Evolutionary conservation across 2,113 vertebrate genomes (phyloP), one percentile per base, ranked within the genome.

Genomic region (Hippocampus mohnikei): DNA sequence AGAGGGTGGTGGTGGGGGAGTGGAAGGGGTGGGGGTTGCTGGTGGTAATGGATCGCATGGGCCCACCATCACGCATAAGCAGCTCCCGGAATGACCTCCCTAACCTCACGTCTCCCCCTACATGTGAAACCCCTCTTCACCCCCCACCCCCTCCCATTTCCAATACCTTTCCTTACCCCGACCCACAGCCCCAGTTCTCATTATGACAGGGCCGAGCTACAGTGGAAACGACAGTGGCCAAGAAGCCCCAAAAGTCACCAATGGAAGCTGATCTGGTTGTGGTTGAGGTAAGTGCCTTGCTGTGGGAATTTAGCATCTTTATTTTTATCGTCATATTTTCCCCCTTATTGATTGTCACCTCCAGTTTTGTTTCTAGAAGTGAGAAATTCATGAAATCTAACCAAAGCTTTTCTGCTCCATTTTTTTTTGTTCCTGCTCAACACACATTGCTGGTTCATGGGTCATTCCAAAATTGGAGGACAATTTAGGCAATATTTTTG

Each of bases 241-340:
- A 21, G 27, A 23, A 21, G 60, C 13, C 33, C 25, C 58, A 21
- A 33, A 58, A 27, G 60, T 82, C 73, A 23, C 40, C 15, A 8
- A 65, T 46, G 70, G 76, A 76, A 52, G 58, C 69, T 61, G 78
- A 64, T 56, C 62, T 48, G 78, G 60, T 69, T 27, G 1, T 3
- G 23, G 53, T 56, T 69, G 78, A 87, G 88, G 88, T 90, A 85
- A 85, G 87, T 75, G 20, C 74, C 77, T 72, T 52, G 48, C 70
- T 50, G 48, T 61, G 13, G 73, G 72, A 33, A 60, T 33, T 60
- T 33, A 33, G 15, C 42, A 16, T 48, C 42, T 46, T 46, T 66
- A 27, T 66, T n/a, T 46, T 46, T 66, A 60, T 20, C 56, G 16
- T 29, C 58, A 60, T 29, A 58, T 58, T 58, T 25, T 13, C 27